phyloP scores from a whole-genome alignment of 2,113 vertebrate species.

The Chloropsis cyanopogon region DNA sequence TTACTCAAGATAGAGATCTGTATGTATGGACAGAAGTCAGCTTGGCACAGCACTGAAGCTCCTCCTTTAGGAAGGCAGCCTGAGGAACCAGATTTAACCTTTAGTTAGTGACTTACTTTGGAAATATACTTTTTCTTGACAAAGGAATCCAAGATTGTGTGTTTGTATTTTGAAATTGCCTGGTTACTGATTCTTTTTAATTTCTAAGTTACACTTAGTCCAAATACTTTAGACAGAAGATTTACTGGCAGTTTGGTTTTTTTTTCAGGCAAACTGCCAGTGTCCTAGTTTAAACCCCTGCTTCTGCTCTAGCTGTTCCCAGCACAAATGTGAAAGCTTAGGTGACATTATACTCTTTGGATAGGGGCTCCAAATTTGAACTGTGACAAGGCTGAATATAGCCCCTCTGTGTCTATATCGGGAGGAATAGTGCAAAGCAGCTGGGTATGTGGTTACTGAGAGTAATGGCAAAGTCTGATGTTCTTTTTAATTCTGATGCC shows the following conservation, averaged over 20 bases:
- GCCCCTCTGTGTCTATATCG: not conserved
- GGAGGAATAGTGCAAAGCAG: not conserved
- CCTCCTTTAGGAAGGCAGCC: not conserved
- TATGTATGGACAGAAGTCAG: not conserved
- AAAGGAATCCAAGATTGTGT: not conserved
- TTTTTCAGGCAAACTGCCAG: not conserved
- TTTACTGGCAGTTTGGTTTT: not conserved
- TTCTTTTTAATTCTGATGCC: not conserved
- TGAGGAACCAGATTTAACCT: not conserved
- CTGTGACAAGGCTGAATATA: not conserved
- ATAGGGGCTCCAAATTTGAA: not conserved
- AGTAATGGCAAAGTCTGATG: not conserved
- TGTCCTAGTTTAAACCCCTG: conserved; percentile 23
- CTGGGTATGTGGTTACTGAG: not conserved
- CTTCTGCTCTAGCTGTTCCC: conserved; percentile 5
- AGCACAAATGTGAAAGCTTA: conserved; percentile 12
- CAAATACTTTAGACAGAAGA: not conserved
- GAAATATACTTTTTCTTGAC: not conserved
- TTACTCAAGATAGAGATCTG: not conserved
- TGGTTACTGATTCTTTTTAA: not conserved
- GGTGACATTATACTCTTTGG: not conserved
- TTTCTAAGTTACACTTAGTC: not conserved
- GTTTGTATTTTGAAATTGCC: conserved; percentile 40
- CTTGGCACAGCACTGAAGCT: not conserved
- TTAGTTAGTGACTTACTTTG: not conserved